Evolutionary conservation across 23 tunicate genomes (phyloP).

Genomic region (Halocynthia roretzi): DNA sequence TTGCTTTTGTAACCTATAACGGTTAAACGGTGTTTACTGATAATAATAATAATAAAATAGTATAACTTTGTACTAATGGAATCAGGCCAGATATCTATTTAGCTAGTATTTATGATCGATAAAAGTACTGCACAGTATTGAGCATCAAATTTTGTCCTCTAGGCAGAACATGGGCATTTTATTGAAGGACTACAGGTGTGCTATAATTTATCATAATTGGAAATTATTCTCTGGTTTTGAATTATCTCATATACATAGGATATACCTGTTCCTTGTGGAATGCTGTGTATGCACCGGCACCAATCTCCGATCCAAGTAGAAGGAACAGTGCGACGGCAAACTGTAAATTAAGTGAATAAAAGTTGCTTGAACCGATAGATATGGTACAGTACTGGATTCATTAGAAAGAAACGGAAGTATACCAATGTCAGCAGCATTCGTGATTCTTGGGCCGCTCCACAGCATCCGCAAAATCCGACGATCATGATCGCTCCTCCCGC

Average conservation of each 20-base stretch:
- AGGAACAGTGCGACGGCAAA: slow-evolving; percentile 23
- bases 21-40: neutral
- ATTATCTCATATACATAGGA: neutral
- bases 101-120: no score
- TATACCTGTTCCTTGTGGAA: slow-evolving; percentile 15
- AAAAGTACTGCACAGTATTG: neutral
- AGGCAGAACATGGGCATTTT: no score
- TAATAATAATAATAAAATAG: no score
- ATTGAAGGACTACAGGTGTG: neutral
- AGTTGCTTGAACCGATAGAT: no score
- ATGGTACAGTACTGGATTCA: no score
- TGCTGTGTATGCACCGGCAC: slow-evolving; percentile 22
- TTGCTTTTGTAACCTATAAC: neutral
- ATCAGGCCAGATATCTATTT: no score
- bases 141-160: neutral
- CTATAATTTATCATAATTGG: neutral
- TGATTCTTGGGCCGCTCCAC: slow-evolving; percentile 24
- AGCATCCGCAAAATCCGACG: slow-evolving; percentile 30
- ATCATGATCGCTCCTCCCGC: slow-evolving; percentile 29
- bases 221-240: neutral
- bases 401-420: no score
- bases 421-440: slow-evolving; percentile 18
- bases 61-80: no score
- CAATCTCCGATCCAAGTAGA: slow-evolving; percentile 22
- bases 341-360: neutral